Evolutionary conservation across 2,888 invertebrate species (phyloP).

Genomic region (Cistogaster globosa): DNA sequence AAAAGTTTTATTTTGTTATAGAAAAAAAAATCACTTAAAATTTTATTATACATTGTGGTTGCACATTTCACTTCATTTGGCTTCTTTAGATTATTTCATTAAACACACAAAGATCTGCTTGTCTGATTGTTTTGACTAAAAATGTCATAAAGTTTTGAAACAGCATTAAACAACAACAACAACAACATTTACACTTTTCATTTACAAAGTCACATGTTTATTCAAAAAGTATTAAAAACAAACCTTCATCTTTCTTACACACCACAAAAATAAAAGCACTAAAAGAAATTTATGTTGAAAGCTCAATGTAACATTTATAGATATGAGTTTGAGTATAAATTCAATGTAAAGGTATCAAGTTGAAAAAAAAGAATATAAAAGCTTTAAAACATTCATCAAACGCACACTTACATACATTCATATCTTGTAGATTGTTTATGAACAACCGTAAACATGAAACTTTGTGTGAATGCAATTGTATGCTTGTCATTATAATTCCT

Average conservation of each 20-base stretch:
- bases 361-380: conserved; percentile 16
- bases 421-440: conserved; percentile 26
- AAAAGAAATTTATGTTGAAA: conserved; percentile 37
- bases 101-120: conserved; percentile 46
- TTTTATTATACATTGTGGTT: conserved; percentile 25
- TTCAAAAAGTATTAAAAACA: conserved; percentile 31
- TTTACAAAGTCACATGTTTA: conserved; percentile 68
- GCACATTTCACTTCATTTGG: conserved; percentile 48
- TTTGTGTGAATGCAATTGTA: conserved; percentile 15
- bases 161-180: background rate
- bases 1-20: conserved; percentile 23
- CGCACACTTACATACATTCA: background rate
- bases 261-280: background rate
- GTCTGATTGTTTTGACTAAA: conserved; percentile 74
- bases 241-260: background rate
- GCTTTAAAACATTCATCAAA: conserved; percentile 23
- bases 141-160: conserved; percentile 72
- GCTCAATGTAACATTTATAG: background rate
- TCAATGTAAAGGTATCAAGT: conserved; percentile 33
- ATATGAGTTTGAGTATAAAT: background rate
- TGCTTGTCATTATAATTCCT: conserved; percentile 52
- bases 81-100: conserved; percentile 40
- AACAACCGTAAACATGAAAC: conserved; percentile 43
- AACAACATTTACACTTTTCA: conserved; percentile 7
- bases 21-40: conserved; percentile 12